These are phyloP conservation scores for Enteromius mattozi DNA, from an alignment of 2,797 vertebrate species.

Conservation along the genomic window DNA sequence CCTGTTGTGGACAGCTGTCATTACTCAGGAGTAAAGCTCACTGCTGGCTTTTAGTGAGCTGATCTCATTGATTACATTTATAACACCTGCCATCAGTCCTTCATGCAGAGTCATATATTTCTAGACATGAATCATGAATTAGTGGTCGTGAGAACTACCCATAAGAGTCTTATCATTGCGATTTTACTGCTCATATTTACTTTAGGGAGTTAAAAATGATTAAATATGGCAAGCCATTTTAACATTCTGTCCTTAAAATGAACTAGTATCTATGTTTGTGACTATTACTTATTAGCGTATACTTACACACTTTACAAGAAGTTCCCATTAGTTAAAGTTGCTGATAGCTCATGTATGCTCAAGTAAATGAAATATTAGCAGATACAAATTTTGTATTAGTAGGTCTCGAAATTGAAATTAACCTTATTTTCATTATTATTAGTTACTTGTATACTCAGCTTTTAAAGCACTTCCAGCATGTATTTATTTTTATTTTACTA, in stretches of 20 bases:
- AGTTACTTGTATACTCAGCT: background rate
- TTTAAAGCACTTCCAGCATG: background rate
- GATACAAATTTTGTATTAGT: background rate
- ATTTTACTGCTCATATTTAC: background rate
- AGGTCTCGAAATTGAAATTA: background rate
- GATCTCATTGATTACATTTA: slow-evolving; percentile 41
- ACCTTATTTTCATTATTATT: background rate
- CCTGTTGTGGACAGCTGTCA: slow-evolving; percentile 24
- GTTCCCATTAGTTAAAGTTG: background rate
- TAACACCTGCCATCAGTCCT: slow-evolving; percentile 6
- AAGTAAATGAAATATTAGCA: background rate
- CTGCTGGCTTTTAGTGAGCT: slow-evolving; percentile 4
- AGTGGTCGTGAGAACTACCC: background rate
- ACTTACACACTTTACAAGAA: background rate
- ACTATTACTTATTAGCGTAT: background rate
- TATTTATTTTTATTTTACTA: background rate
- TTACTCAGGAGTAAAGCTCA: slow-evolving; percentile 29
- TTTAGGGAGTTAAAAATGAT: background rate
- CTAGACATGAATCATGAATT: slow-evolving; percentile 30
- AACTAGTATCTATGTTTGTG: background rate
- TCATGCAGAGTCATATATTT: slow-evolving; percentile 3
- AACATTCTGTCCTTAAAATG: background rate
- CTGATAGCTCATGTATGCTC: background rate
- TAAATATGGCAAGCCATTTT: background rate
- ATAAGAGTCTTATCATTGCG: background rate